Base-by-base conservation (phyloP, 23 tunicate genomes). In the Trididemnum clinides region DNA sequence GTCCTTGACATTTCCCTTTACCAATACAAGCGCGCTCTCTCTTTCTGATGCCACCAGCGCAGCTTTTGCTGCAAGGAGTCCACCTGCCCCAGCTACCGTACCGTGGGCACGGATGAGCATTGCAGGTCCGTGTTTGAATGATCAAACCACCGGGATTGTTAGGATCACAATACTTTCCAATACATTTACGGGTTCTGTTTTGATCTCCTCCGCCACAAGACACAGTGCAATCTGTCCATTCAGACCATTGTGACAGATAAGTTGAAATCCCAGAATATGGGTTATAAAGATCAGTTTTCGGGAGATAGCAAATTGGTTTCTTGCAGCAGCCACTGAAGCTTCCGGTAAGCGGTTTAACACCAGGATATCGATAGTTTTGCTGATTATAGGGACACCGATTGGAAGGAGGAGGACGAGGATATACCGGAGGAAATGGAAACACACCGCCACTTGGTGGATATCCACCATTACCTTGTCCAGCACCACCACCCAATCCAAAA, bases 311-410 rank as follows among this genome's bases (percentile, higher is more conserved):
- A n/a, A 76, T 12, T 2, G 86, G 87, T 33, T 65, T 57, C 2
- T 91, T 90, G 59, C 96, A 91, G 58, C 96, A 91, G 15, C 91
- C 91, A 18, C 26, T 78, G 64, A 86, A 87, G 34, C 91, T 87
- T 22, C 96, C 96, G 23, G 39, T 81, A 63, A 91, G 36, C 7
- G 86, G 78, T 22, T 91, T 88, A 35, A 82, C 33, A 22, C 65
- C 57, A 6, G 88, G 10, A 15, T 7, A 44, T 7, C 10, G 12
- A 10, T 7, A 7, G 10, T 44, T 10, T 15, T 44, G 12, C 10
- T 7, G 10, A 44, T 44, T 15, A 44, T 44, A 44, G 10, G 54
- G 54, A 44, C 54, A 44, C 10, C 12, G 54, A 15, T 44, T 44
- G 15, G 54, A 15, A 44, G 10, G 15, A 44, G 54, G 54, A 7